phyloP scores from a whole-genome alignment of 2,113 vertebrate species.

The Phainopepla nitens region DNA sequence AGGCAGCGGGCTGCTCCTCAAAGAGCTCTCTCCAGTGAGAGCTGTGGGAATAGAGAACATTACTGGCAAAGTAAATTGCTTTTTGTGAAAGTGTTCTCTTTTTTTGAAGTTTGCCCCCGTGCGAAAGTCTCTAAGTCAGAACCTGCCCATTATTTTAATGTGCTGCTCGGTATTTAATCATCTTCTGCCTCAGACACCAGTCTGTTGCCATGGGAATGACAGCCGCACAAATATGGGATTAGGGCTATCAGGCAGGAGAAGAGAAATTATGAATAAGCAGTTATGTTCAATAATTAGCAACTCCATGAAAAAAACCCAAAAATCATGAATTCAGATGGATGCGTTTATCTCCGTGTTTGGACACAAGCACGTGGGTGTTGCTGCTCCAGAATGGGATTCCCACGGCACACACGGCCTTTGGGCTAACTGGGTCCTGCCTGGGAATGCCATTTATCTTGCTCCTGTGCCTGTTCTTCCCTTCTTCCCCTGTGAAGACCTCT shows the following conservation, averaged over 20 bases:
- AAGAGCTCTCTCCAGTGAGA: conserved; percentile 54
- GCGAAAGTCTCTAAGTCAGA: conserved; percentile 68
- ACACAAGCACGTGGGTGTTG: conserved; percentile 14
- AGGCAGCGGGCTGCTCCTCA: conserved; percentile 62
- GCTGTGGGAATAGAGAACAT: conserved; percentile 63
- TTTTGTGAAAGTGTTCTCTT: conserved; percentile 34
- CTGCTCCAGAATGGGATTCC: conserved; percentile 36
- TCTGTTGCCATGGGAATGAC: conserved; percentile 79
- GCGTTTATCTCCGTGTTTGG: conserved; percentile 64
- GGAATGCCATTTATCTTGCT: not conserved
- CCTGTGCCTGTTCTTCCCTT: accelerated
- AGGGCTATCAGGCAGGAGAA: conserved; percentile 67
- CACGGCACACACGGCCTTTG: not conserved
- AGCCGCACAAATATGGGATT: conserved; percentile 68
- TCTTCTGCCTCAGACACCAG: conserved; percentile 71
- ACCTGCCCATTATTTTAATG: conserved; percentile 75
- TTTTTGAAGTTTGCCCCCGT: conserved; percentile 68
- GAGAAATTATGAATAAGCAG: conserved; percentile 71
- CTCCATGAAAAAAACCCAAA: conserved; percentile 17
- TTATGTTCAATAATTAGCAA: conserved; percentile 73
- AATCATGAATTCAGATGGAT: conserved; percentile 62
- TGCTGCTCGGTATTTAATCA: conserved; percentile 72
- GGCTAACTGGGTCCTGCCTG: not conserved
- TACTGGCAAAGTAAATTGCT: conserved; percentile 59
- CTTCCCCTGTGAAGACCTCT: not conserved